Evolutionary conservation across 2,113 vertebrate species (phyloP).

Genomic region (Plotosus lineatus): DNA sequence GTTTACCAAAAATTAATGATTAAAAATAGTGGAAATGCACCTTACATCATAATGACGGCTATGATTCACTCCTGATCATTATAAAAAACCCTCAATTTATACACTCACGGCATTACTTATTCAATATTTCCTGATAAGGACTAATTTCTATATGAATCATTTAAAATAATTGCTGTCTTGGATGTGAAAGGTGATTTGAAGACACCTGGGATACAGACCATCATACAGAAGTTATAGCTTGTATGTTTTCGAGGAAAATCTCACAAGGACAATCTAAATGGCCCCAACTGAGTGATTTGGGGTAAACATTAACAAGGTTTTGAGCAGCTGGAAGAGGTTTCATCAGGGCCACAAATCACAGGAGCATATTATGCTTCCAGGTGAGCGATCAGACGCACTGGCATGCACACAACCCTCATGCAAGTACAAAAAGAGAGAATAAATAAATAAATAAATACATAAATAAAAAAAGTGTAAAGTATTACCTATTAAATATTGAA

Average conservation of each 20-base stretch:
- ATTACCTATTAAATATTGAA: no score
- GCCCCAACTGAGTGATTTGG: background rate
- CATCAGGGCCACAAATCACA: slow-evolving; percentile 31
- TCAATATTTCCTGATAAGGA: background rate
- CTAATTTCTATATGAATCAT: background rate
- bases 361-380: slow-evolving; percentile 2
- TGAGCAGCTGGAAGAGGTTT: slow-evolving; percentile 33
- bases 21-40: background rate
- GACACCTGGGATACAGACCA: slow-evolving; percentile 8
- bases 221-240: background rate
- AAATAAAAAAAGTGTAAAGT: background rate
- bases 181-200: background rate
- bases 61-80: background rate
- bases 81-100: background rate
- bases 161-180: background rate
- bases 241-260: slow-evolving; percentile 3
- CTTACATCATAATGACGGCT: background rate
- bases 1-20: background rate
- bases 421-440: background rate
- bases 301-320: slow-evolving; percentile 8
- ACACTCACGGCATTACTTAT: background rate
- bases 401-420: background rate
- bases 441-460: background rate
- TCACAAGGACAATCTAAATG: slow-evolving; percentile 13
- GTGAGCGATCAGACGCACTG: background rate